Evolutionary conservation across 2,888 invertebrate species (phyloP).

Genomic region (Erannis defoliaria): DNA sequence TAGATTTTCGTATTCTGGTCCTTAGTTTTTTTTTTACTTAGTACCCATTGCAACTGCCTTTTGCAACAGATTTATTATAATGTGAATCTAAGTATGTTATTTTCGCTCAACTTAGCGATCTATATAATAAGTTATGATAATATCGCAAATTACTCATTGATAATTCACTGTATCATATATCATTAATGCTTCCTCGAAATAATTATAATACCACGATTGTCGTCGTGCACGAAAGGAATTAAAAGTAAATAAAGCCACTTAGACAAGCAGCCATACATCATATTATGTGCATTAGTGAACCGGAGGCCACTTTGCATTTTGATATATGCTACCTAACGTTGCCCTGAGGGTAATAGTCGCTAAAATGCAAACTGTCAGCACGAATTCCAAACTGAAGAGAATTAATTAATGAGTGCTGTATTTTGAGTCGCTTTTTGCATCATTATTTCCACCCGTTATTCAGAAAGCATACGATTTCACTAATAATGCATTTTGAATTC

Average conservation of each 20-base stretch:
- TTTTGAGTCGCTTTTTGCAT: background rate
- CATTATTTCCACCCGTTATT: background rate
- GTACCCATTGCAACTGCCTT: too few species aligned
- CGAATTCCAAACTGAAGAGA: conserved; percentile 2
- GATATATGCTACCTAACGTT: conserved; percentile 12
- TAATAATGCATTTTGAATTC: too few species aligned
- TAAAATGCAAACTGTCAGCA: conserved; percentile 28
- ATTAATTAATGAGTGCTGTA: conserved; percentile 13
- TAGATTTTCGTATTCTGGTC: too few species aligned
- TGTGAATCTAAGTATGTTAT: too few species aligned
- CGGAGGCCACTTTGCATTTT: conserved; percentile 23
- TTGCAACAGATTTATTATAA: too few species aligned
- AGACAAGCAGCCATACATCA: conserved; percentile 17
- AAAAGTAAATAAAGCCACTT: conserved; percentile 2
- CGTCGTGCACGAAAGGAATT: conserved; percentile 3
- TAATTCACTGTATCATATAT: background rate
- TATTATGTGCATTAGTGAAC: conserved; percentile 27
- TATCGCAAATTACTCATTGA: too few species aligned
- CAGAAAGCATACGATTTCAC: background rate
- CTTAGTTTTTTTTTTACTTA: too few species aligned
- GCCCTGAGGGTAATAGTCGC: conserved; percentile 17
- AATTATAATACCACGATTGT: background rate
- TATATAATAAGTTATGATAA: too few species aligned
- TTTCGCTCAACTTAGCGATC: too few species aligned
- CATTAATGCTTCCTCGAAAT: background rate